Percentiles rank a stretch among this genome's conserved stretches.
phyloP scores from a whole-genome alignment of 2,113 vertebrate genomes.

The Theropithecus gelada region DNA sequence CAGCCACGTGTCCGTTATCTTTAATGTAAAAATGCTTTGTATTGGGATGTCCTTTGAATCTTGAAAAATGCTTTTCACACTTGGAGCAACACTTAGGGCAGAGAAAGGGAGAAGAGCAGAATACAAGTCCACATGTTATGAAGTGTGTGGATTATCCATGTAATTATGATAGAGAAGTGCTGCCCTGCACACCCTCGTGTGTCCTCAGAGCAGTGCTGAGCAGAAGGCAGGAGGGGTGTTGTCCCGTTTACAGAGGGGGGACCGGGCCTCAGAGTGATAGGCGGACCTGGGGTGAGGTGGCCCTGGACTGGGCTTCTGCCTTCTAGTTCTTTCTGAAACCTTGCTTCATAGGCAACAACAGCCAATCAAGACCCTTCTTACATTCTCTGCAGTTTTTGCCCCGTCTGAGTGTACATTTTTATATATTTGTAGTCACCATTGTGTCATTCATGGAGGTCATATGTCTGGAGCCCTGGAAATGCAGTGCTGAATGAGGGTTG shows the following conservation, averaged over 20 bases:
- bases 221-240: background rate
- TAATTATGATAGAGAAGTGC: background rate
- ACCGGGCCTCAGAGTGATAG: background rate
- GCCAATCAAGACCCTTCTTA: background rate
- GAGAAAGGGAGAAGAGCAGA: background rate
- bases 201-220: background rate
- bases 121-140: fast-evolving
- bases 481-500: background rate
- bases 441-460: fast-evolving
- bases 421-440: too few species aligned
- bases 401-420: fast-evolving
- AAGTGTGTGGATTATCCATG: background rate
- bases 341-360: background rate
- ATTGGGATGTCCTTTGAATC: background rate
- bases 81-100: background rate
- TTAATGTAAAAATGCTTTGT: too few species aligned
- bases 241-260: too few species aligned
- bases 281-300: background rate
- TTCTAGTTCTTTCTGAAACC: background rate
- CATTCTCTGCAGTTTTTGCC: background rate
- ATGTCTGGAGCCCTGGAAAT: background rate
- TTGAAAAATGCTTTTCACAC: background rate
- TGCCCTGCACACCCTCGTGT: fast-evolving
- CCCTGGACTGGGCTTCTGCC: background rate
- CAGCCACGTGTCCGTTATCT: background rate